Evolutionary conservation across 2,113 vertebrate genomes (phyloP).

Genomic region (Choloepus hoffmanni): DNA sequence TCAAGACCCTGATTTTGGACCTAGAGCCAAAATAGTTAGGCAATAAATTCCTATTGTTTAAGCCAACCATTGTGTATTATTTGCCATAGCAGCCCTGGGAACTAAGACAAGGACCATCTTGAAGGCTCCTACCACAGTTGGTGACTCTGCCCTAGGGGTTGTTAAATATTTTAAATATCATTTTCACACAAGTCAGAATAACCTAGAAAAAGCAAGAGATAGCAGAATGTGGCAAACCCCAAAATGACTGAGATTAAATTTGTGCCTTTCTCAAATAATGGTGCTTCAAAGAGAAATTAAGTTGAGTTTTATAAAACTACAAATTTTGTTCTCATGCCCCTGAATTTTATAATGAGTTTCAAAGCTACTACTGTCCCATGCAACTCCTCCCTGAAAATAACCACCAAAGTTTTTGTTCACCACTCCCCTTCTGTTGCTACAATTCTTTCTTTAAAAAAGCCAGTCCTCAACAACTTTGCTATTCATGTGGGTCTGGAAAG

Average conservation of each 20-base stretch:
- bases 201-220: neutral
- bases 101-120: neutral
- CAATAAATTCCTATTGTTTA: too few relatives aligned
- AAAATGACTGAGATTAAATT: constrained; percentile 10
- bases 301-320: neutral
- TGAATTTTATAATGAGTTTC: constrained; percentile 39
- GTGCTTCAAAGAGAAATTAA: neutral
- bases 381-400: constrained; percentile 28
- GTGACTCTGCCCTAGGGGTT: neutral
- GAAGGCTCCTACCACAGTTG: neutral
- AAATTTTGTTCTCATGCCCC: neutral
- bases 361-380: neutral
- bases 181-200: constrained; percentile 40
- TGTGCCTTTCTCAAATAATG: neutral
- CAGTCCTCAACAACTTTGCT: neutral
- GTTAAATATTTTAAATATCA: constrained; percentile 4
- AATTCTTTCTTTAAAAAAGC: neutral
- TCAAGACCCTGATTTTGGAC: too few relatives aligned
- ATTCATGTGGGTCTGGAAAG: constrained; percentile 5
- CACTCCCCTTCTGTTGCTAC: neutral
- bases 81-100: too few relatives aligned
- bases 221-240: neutral
- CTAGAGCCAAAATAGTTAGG: too few relatives aligned
- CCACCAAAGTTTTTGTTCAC: neutral
- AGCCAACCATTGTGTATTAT: too few relatives aligned